phyloP scores from a whole-genome alignment of 2,888 invertebrate genomes.

The Himalopsyche tibetana region DNA sequence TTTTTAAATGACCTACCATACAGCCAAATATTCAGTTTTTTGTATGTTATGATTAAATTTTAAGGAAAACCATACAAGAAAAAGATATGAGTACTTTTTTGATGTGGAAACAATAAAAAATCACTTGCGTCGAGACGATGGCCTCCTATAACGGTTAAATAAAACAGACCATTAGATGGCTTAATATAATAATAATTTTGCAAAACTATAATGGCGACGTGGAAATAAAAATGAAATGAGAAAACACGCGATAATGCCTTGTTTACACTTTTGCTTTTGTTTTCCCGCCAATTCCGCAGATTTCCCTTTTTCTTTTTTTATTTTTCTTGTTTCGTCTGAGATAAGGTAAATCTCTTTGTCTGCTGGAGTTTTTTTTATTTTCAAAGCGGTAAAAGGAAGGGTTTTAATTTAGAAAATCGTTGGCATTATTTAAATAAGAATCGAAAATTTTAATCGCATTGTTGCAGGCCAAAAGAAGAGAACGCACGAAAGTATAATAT shows the following conservation, averaged over 20 bases:
- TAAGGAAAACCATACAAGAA: too few species aligned
- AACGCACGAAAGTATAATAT: too few species aligned
- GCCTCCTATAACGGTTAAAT: constrained; percentile 2
- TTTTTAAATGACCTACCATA: too few species aligned
- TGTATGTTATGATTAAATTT: too few species aligned
- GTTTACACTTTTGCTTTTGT: constrained; percentile 53
- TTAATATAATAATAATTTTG: neutral
- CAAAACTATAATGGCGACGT: neutral
- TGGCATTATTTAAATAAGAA: too few species aligned
- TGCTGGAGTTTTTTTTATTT: neutral
- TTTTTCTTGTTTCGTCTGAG: constrained; percentile 33
- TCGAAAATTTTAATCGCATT: too few species aligned
- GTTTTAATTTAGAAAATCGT: too few species aligned
- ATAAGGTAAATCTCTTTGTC: constrained; percentile 21
- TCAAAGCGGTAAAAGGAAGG: neutral
- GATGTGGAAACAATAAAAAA: neutral
- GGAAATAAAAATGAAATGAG: constrained; percentile 41
- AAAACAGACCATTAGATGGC: constrained; percentile 7
- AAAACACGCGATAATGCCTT: constrained; percentile 49
- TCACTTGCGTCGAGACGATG: neutral
- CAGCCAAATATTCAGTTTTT: too few species aligned
- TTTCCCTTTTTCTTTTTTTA: neutral
- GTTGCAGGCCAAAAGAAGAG: too few species aligned
- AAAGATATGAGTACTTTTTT: too few species aligned
- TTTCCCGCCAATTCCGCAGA: constrained; percentile 12